A percentile compares a stretch with the other conserved stretches of the same genome.
phyloP scores from a whole-genome alignment of 2,113 vertebrate genomes.

The Hepsetus odoe region DNA sequence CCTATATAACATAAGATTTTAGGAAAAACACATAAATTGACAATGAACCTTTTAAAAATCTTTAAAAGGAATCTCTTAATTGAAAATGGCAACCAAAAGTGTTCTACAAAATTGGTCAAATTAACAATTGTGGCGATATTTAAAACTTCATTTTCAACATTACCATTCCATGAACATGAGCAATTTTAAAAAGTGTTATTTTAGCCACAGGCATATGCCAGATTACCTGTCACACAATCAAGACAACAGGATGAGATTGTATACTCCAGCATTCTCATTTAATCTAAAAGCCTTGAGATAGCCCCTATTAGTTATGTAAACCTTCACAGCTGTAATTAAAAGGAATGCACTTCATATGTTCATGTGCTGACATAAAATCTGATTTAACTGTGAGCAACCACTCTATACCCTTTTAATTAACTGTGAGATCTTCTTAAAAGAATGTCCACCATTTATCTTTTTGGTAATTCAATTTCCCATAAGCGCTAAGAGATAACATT shows the following conservation, averaged over 20 bases:
- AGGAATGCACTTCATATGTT: not conserved
- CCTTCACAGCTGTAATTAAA: not conserved
- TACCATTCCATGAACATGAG: too few relatives aligned
- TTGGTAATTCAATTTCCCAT: not conserved
- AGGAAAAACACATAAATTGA: too few relatives aligned
- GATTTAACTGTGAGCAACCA: not conserved
- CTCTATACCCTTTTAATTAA: not conserved
- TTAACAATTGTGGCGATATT: too few relatives aligned
- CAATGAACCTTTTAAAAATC: too few relatives aligned
- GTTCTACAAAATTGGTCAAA: too few relatives aligned
- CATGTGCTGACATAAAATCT: not conserved
- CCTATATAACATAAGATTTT: too few relatives aligned
- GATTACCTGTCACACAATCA: conserved; percentile 47
- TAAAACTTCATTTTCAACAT: too few relatives aligned
- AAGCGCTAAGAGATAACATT: not conserved
- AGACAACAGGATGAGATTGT: conserved; percentile 14
- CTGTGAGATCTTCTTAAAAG: not conserved
- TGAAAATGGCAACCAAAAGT: too few relatives aligned
- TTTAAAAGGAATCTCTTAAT: too few relatives aligned
- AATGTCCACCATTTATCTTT: not conserved
- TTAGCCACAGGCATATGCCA: conserved; percentile 44
- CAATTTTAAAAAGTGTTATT: too few relatives aligned
- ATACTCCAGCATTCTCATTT: not conserved
- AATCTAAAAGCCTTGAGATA: not conserved
- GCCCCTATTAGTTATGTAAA: not conserved